Conservation (phyloP, 2,888 invertebrate species). For the Orchesella flavescens region DNA sequence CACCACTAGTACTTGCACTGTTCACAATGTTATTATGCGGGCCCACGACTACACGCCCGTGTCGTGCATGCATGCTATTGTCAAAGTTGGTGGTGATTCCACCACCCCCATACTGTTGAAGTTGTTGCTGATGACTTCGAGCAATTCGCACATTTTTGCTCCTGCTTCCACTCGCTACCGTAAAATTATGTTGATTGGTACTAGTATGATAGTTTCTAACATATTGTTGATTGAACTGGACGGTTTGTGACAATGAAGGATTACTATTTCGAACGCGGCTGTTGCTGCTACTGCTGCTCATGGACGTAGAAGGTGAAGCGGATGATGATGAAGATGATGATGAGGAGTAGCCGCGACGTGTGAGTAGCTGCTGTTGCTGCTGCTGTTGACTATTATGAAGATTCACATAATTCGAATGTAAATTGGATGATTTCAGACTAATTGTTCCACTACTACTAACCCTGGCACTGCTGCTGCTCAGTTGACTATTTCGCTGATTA, state of each 20-base stretch:
- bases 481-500: constrained; percentile 54
- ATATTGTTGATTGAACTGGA: constrained; percentile 62
- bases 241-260: constrained; percentile 58
- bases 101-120: constrained; percentile 16
- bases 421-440: constrained; percentile 63
- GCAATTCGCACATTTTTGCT: constrained; percentile 55
- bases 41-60: constrained; percentile 58
- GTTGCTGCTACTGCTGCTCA: constrained; percentile 32
- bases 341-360: constrained; percentile 34
- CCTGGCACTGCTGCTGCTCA: constrained; percentile 51
- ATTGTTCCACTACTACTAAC: constrained; percentile 59
- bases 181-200: constrained; percentile 47
- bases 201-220: constrained; percentile 46
- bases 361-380: constrained; percentile 44
- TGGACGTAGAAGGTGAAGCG: neutral
- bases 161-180: constrained; percentile 45
- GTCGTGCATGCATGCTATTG: constrained; percentile 55
- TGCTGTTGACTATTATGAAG: constrained; percentile 58
- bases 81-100: constrained; percentile 47
- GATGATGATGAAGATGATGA: constrained; percentile 20
- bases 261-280: constrained; percentile 38
- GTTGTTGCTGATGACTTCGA: constrained; percentile 43
- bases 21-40: constrained; percentile 51
- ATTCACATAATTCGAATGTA: constrained; percentile 65
- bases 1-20: constrained; percentile 50